phyloP scores from a whole-genome alignment of 2,797 vertebrate species.

The Buphagus erythrorhynchus region DNA sequence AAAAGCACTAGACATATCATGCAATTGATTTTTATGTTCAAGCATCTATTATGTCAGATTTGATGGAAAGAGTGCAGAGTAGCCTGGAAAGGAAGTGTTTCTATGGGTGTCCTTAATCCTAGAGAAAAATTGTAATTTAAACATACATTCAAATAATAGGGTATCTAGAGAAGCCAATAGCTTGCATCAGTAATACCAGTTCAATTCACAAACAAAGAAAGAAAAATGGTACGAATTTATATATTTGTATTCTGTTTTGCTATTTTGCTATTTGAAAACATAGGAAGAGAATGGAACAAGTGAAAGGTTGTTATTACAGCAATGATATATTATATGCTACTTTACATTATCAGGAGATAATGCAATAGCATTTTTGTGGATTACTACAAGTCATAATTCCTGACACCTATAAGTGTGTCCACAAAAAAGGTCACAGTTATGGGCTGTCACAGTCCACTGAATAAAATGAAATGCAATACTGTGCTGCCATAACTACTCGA shows the following conservation, averaged over 20 bases:
- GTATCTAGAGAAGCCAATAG: neutral
- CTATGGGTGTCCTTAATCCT: neutral
- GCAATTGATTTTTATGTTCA: constrained; percentile 52
- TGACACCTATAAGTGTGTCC: neutral
- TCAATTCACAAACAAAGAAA: neutral
- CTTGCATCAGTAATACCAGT: neutral
- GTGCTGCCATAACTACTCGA: neutral
- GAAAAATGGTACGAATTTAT: neutral
- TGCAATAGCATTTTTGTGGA: neutral
- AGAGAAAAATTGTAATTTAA: neutral
- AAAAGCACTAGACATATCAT: neutral
- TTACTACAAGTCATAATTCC: neutral
- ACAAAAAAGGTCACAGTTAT: constrained; percentile 18
- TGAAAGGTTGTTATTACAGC: constrained; percentile 11
- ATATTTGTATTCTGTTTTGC: constrained; percentile 12
- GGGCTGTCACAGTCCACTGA: neutral
- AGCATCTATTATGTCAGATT: constrained; percentile 34
- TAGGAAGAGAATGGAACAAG: neutral
- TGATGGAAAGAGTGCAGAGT: constrained; percentile 35
- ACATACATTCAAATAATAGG: neutral
- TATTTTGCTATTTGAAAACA: neutral
- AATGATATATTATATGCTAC: neutral
- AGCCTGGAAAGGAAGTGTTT: constrained; percentile 16
- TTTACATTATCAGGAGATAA: constrained; percentile 25
- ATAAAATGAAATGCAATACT: neutral